phyloP scores from a whole-genome alignment of 2,113 vertebrate genomes.

The Pagrus major region DNA sequence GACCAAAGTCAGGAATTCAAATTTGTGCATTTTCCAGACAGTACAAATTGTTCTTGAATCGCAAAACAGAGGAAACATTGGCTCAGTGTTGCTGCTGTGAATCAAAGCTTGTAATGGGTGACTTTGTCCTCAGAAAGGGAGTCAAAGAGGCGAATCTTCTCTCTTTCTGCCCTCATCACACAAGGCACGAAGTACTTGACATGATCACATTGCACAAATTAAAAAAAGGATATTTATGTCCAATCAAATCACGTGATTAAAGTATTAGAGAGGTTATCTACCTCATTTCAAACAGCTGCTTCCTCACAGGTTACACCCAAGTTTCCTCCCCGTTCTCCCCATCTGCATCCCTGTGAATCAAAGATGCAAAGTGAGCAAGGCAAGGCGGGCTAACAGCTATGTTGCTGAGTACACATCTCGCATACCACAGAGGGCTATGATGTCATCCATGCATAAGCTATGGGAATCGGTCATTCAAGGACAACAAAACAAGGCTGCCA shows the following conservation, averaged over 20 bases:
- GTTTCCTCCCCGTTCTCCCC: background rate
- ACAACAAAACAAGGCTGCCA: conserved; percentile 72
- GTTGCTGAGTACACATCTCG: conserved; percentile 53
- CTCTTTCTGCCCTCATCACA: conserved; percentile 13
- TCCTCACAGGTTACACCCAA: conserved; percentile 38
- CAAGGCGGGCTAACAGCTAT: conserved; percentile 16
- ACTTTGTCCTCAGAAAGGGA: conserved; percentile 45
- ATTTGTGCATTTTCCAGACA: conserved; percentile 66
- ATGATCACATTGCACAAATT: background rate
- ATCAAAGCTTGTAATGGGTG: conserved; percentile 52
- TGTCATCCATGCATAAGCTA: conserved; percentile 69
- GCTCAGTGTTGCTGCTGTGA: conserved; percentile 39
- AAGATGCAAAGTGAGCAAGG: conserved; percentile 54
- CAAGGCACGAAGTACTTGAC: background rate
- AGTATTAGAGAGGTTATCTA: conserved; percentile 13
- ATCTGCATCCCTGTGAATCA: conserved; percentile 13
- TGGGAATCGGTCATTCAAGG: conserved; percentile 76
- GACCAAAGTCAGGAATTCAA: conserved; percentile 73
- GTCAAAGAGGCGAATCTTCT: conserved; percentile 20
- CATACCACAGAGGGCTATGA: conserved; percentile 69
- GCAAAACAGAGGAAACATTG: conserved; percentile 61
- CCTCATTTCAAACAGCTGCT: conserved; percentile 50
- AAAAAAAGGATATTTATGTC: conserved; percentile 31
- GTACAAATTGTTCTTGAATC: conserved; percentile 75
- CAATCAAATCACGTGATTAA: background rate